Percentiles rank a stretch among this genome's conserved stretches.
These are phyloP conservation scores for Nesoenas mayeri DNA, from an alignment of 2,113 vertebrate species.

Conservation along the genomic window DNA sequence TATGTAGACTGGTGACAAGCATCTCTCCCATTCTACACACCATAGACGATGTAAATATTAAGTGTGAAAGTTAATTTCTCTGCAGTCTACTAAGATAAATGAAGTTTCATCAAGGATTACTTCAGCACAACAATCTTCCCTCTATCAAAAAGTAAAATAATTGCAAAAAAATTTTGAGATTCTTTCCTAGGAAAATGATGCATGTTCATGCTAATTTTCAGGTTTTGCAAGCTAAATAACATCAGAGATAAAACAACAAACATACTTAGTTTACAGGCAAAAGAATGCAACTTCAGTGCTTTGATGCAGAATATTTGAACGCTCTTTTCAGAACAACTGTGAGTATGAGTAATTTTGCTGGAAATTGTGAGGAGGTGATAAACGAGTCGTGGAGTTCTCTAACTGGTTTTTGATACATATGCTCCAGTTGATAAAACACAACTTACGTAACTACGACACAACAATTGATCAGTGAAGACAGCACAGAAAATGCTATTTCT, in stretches of 20 bases:
- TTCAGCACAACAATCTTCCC: not conserved
- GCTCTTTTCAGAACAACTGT: conserved; percentile 22
- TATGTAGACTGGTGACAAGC: not conserved
- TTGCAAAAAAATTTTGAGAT: not conserved
- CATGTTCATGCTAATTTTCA: not conserved
- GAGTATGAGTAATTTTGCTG: conserved; percentile 51
- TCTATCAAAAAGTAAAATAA: not conserved
- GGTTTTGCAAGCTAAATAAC: not conserved
- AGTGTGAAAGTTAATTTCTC: not conserved
- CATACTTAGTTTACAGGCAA: not conserved
- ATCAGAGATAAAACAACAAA: not conserved
- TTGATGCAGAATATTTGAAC: conserved; percentile 28
- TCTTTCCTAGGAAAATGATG: not conserved
- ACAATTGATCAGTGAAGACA: conserved; percentile 19
- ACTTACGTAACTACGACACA: conserved; percentile 53
- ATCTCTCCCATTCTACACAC: not conserved
- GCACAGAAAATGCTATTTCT: conserved; percentile 43
- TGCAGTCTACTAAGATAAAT: not conserved
- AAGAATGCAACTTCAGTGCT: not conserved
- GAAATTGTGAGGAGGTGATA: conserved; percentile 28
- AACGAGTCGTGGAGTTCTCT: conserved; percentile 24
- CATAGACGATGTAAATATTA: not conserved
- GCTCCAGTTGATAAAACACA: conserved; percentile 35
- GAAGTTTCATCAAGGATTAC: not conserved
- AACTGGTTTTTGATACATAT: conserved; percentile 36